Evolutionary conservation across 1,140 invertebrate genomes (phyloP).

Genomic region (Atta colombica): DNA sequence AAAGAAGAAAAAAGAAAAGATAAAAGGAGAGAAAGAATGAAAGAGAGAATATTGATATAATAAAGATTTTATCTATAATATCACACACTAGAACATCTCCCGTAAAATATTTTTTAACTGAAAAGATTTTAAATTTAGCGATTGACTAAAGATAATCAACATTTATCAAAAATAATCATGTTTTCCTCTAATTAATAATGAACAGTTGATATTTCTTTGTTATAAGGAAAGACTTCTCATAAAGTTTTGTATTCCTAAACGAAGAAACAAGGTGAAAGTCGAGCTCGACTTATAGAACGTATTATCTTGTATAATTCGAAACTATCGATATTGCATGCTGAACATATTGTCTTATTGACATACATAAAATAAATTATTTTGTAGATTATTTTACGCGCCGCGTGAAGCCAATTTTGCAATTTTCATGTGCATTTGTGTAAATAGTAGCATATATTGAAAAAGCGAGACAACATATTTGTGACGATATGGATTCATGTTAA

Average conservation of each 20-base stretch:
- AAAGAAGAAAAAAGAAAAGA: not conserved
- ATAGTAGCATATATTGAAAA: slow-evolving; percentile 75
- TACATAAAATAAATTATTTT: slow-evolving; percentile 70
- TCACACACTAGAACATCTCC: not conserved
- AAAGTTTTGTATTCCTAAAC: slow-evolving; percentile 61
- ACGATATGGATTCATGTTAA: slow-evolving; percentile 63
- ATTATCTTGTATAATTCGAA: slow-evolving; percentile 53
- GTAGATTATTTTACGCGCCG: slow-evolving; percentile 65
- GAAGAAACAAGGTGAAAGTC: slow-evolving; percentile 30
- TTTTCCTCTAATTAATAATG: slow-evolving; percentile 35
- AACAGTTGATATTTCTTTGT: slow-evolving; percentile 37
- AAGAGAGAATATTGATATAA: not conserved
- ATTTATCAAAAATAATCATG: not conserved
- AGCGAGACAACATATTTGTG: slow-evolving; percentile 39
- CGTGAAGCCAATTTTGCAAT: slow-evolving; percentile 69
- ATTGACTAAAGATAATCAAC: slow-evolving; percentile 6
- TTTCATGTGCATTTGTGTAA: slow-evolving; percentile 83
- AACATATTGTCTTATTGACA: slow-evolving; percentile 41
- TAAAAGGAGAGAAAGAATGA: not conserved
- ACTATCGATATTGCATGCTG: slow-evolving; percentile 26
- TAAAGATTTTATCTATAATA: slow-evolving; percentile 31
- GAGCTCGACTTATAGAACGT: slow-evolving; percentile 43
- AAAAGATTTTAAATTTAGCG: slow-evolving; percentile 1
- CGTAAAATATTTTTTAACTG: slow-evolving; percentile 29
- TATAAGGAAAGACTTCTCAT: not conserved